Evolutionary conservation across 2,888 invertebrate species (phyloP).

Genomic region (Oasisia sp.): DNA sequence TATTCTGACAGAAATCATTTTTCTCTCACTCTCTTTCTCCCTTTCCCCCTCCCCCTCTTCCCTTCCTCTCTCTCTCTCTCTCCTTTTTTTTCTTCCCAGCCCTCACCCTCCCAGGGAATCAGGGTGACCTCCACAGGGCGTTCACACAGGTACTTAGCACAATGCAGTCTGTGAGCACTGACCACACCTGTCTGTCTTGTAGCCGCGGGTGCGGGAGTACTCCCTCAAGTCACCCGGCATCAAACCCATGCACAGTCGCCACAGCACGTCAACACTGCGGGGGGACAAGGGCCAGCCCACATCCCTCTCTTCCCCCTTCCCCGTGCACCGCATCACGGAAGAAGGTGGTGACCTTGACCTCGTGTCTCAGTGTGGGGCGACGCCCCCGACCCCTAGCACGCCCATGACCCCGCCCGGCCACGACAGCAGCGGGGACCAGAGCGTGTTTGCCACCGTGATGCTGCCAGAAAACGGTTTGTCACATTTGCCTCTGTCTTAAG

Average conservation of each 20-base stretch:
- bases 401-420: conserved; percentile 62
- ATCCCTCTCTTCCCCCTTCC: conserved; percentile 53
- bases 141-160: neutral
- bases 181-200: conserved; percentile 36
- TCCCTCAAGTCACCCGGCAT: conserved; percentile 89
- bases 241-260: conserved; percentile 73
- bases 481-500: neutral
- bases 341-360: conserved; percentile 61
- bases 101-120: neutral
- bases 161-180: neutral
- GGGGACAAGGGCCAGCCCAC: conserved; percentile 45
- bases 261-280: conserved; percentile 46
- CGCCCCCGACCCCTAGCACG: conserved; percentile 67
- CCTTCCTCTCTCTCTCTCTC: neutral
- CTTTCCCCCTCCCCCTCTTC: neutral
- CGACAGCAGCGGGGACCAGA: conserved; percentile 61
- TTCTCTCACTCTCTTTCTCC: neutral
- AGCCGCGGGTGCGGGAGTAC: conserved; percentile 85
- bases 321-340: conserved; percentile 47
- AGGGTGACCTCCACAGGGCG: neutral
- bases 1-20: neutral
- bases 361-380: conserved; percentile 49
- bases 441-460: conserved; percentile 54
- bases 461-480: conserved; percentile 19
- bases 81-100: too few relatives aligned